Conservation (phyloP, 2,113 vertebrate species). For the Oceanodroma tethys region DNA sequence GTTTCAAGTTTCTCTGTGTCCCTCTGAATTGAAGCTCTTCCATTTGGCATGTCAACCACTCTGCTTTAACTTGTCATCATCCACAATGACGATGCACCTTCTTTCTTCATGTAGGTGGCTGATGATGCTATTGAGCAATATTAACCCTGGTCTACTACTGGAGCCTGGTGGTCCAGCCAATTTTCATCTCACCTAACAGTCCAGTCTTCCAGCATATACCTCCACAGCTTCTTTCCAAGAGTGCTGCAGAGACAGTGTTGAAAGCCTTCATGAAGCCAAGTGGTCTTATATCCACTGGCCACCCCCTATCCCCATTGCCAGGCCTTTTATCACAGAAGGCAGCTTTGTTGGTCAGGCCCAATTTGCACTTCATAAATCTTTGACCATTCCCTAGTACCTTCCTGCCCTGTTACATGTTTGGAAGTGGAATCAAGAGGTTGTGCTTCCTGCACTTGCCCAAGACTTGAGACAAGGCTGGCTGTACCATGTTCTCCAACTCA, state of each 20-base stretch:
- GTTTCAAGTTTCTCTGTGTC: background rate
- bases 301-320: background rate
- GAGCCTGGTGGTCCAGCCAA: background rate
- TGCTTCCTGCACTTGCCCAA: fast-evolving
- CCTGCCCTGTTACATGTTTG: background rate
- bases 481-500: background rate
- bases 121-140: background rate
- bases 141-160: background rate
- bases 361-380: background rate
- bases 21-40: background rate
- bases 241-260: background rate
- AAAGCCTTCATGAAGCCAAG: background rate
- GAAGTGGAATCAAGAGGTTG: background rate
- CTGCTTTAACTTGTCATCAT: background rate
- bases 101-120: background rate
- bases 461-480: background rate
- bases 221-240: background rate
- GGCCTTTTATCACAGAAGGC: background rate
- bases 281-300: background rate
- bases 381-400: background rate
- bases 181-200: background rate
- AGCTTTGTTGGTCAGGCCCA: background rate
- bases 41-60: background rate
- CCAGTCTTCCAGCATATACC: background rate
- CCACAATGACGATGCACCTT: background rate